These are phyloP conservation scores for Ophioninae sp. DNA, from an alignment of 2,888 invertebrate species.

Conservation along the genomic window DNA sequence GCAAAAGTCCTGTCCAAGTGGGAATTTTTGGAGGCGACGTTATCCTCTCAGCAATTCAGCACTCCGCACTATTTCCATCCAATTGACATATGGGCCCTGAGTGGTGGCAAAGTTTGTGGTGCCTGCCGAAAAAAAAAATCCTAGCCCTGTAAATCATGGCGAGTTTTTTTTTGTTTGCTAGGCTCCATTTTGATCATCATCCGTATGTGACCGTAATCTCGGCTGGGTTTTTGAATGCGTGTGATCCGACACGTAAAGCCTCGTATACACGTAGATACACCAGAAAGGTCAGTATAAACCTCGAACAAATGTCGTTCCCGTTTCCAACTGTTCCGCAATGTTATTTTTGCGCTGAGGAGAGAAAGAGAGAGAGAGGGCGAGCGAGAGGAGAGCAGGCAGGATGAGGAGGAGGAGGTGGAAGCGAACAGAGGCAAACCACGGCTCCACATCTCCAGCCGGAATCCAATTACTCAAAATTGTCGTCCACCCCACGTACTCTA, in stretches of 20 bases:
- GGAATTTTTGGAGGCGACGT: neutral
- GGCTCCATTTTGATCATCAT: neutral
- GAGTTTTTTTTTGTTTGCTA: neutral
- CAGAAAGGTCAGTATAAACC: conserved; percentile 33
- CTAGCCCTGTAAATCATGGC: neutral
- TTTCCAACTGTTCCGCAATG: conserved; percentile 33
- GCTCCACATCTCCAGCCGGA: conserved; percentile 51
- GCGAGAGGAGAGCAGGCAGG: neutral
- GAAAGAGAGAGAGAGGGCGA: neutral
- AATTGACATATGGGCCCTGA: neutral
- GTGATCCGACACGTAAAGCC: conserved; percentile 11
- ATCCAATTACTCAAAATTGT: conserved; percentile 66
- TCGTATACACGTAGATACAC: conserved; percentile 3
- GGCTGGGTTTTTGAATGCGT: neutral
- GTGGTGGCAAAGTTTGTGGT: neutral
- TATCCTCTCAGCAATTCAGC: neutral
- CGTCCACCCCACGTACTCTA: conserved; percentile 50
- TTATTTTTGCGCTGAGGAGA: conserved; percentile 43
- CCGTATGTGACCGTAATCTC: neutral
- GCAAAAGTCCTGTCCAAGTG: neutral
- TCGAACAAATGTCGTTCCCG: conserved; percentile 34
- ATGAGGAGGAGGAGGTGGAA: conserved; percentile 1
- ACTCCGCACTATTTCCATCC: neutral
- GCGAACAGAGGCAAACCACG: conserved; percentile 39
- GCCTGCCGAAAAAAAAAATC: neutral